Evolutionary conservation across 1,140 invertebrate species (phyloP).

Genomic region (Agrypnia vestita): DNA sequence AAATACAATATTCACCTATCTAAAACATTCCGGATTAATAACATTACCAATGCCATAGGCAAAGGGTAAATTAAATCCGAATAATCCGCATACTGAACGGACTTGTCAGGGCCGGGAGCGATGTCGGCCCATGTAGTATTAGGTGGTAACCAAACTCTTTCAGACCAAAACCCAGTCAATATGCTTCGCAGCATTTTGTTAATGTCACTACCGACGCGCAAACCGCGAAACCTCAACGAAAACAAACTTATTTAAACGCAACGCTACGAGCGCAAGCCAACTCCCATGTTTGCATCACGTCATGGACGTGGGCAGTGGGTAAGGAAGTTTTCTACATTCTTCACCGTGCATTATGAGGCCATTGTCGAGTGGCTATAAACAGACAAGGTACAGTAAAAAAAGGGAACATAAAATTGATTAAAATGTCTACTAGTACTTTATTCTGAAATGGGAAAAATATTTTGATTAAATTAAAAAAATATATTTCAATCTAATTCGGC

Average conservation of each 20-base stretch:
- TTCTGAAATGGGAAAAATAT: no score
- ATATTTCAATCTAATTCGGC: no score
- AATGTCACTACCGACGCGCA: conserved; percentile 34
- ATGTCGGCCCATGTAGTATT: conserved; percentile 93
- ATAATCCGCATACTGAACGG: conserved; percentile 86
- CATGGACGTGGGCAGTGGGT: conserved; percentile 39
- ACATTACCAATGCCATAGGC: conserved; percentile 84
- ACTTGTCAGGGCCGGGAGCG: conserved; percentile 82
- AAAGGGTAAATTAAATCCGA: conserved; percentile 88
- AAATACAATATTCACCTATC: conserved; percentile 81
- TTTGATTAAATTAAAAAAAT: no score
- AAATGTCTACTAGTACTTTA: no score
- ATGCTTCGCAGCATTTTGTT: conserved; percentile 41
- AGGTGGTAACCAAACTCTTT: conserved; percentile 90
- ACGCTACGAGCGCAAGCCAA: conserved; percentile 51
- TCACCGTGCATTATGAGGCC: not conserved
- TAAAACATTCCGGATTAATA: conserved; percentile 82
- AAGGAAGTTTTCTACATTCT: conserved; percentile 38
- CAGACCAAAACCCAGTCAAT: conserved; percentile 84
- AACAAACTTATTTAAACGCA: conserved; percentile 49
- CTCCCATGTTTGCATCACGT: conserved; percentile 56
- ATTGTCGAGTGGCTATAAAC: no score
- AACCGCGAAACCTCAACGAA: conserved; percentile 37
- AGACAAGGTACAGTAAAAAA: no score
- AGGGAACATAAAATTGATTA: no score